Base-by-base conservation (phyloP, 2,113 vertebrate genomes). In the Tinamus guttatus region DNA sequence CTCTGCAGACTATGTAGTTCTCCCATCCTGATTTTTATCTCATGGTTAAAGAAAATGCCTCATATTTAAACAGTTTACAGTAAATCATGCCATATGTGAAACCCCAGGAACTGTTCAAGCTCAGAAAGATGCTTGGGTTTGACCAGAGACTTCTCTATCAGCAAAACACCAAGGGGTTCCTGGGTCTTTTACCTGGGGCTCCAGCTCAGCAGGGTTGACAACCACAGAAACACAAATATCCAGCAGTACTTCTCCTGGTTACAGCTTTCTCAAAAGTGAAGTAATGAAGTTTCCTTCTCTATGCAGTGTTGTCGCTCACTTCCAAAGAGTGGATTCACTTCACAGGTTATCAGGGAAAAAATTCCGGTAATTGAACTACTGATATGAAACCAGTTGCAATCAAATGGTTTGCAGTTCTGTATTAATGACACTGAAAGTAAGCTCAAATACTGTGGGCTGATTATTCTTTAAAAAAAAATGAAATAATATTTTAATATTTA, bases 31-130 rank as follows among this genome's bases (percentile, higher is more conserved):
- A 91, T 76, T 92, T 92, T 65, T 94, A 81, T 78, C 59, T 85
- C 85, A 87, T 5, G 30, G 43, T 54, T 77, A 79, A 95, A 97
- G 60, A 92, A 86, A 86, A 59, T 79, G 52, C 17, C 77, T 70
- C 22, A 3, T 45, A 75, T 62, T 40, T 70, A 73, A 83, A 58
- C 28, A 22, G 7, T 79, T 90, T 89, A 52, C 52, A 76, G 69
- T 49, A 64, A 17, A 51, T 75, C 24, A 90, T 65, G 89, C 62
- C 77, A 65, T 81, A 54, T 70, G 81, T 60, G 85, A 90, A 98
- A 90, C 60, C 59, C 95, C 93, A 91, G 89, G 95, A 64, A 65
- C 69, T 90, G 81, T 89, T 97, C 63, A 94, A 79, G 30, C 51
- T 81, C 70, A 86, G 76, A 81, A 93, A 51, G 87, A 81, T 82